Conservation (phyloP, 2,888 invertebrate genomes). For the Tiliacea aurago region DNA sequence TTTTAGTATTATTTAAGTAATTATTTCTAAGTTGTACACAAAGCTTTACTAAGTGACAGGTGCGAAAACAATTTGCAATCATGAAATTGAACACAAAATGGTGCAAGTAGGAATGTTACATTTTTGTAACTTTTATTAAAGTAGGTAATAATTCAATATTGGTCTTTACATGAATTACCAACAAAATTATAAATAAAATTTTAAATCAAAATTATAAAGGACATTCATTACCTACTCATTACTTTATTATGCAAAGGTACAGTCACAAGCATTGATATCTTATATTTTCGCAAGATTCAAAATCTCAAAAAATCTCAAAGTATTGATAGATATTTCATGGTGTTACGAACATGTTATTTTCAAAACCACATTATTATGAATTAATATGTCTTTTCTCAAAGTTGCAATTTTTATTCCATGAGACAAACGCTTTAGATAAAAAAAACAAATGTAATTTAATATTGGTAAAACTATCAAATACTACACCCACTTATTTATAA, state of each 20-base stretch:
- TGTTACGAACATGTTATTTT: neutral
- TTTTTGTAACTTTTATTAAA: neutral
- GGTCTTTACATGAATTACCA: neutral
- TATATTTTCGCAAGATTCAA: neutral
- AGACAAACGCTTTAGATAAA: neutral
- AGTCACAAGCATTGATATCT: neutral
- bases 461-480: neutral
- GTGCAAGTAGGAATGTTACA: constrained; percentile 21
- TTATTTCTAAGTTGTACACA: neutral
- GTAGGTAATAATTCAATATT: neutral
- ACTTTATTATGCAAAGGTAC: neutral
- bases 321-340: neutral
- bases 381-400: neutral
- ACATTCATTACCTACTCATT: neutral
- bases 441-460: neutral
- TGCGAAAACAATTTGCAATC: constrained; percentile 16
- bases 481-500: neutral
- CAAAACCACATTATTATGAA: neutral
- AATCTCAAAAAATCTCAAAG: too few relatives aligned
- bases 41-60: neutral
- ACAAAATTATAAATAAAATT: neutral
- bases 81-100: constrained; percentile 43
- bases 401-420: neutral
- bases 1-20: constrained; percentile 39
- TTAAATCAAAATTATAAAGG: neutral